Evolutionary conservation across 2,797 vertebrate species (phyloP).

Genomic region (Otolemur crassicaudatus): DNA sequence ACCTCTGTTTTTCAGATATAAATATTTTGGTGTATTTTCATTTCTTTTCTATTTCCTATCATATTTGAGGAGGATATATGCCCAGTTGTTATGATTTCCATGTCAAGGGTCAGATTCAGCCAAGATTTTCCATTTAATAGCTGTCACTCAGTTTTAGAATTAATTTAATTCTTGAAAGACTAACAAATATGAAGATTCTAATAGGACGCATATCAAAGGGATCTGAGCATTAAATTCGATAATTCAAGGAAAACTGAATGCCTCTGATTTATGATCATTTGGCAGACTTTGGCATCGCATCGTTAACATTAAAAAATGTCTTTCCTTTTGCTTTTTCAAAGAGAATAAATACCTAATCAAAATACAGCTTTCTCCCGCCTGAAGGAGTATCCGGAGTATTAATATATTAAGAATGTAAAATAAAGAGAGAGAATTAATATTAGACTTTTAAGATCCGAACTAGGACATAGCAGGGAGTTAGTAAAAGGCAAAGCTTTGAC

Average conservation of each 20-base stretch:
- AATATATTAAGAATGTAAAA: constrained; percentile 12
- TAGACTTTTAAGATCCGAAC: constrained; percentile 2
- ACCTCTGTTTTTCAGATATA: neutral
- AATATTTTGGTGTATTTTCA: neutral
- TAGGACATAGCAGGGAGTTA: neutral
- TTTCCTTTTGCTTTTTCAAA: neutral
- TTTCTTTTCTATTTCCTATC: neutral
- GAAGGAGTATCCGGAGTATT: neutral
- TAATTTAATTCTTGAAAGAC: neutral
- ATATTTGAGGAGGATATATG: neutral
- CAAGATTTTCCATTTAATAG: neutral
- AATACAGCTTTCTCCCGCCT: neutral
- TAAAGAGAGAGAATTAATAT: neutral
- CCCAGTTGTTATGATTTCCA: neutral
- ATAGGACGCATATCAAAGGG: neutral
- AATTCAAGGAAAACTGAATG: neutral
- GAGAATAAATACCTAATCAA: neutral
- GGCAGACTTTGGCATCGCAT: neutral
- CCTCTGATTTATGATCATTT: constrained; percentile 28
- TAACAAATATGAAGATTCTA: neutral
- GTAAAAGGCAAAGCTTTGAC: neutral
- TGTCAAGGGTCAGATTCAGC: neutral
- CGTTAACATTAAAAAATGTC: neutral
- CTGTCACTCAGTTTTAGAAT: neutral
- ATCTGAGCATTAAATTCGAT: neutral